phyloP scores from a whole-genome alignment of 2,113 vertebrate species.

The Psilopsiagon aymara region DNA sequence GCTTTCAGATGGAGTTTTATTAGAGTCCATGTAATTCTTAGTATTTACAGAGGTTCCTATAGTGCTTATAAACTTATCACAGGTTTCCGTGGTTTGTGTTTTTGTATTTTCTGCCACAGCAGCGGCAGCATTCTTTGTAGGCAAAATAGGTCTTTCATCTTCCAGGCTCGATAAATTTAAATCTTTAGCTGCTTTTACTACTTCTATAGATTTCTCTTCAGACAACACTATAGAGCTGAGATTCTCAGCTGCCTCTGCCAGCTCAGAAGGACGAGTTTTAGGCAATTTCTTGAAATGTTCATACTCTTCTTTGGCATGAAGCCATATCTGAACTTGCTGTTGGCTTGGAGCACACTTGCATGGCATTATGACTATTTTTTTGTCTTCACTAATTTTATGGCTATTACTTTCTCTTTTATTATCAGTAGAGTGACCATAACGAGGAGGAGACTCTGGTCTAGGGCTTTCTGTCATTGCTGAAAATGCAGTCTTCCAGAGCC shows the following conservation, averaged over 20 bases:
- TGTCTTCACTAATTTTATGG: conserved; percentile 79
- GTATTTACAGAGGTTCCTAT: conserved; percentile 52
- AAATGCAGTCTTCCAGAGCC: conserved; percentile 95
- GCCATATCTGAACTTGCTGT: conserved; percentile 90
- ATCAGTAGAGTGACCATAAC: conserved; percentile 56
- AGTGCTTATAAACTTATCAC: conserved; percentile 66
- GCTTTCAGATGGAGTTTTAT: conserved; percentile 55
- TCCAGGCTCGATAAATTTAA: conserved; percentile 50
- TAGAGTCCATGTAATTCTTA: conserved; percentile 13
- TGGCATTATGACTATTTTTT: conserved; percentile 92
- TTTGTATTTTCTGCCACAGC: conserved; percentile 54
- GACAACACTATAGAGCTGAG: conserved; percentile 21
- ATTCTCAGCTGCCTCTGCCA: conserved; percentile 59
- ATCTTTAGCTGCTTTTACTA: conserved; percentile 62
- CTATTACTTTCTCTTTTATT: conserved; percentile 68
- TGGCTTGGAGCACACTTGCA: conserved; percentile 92
- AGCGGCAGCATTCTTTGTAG: conserved; percentile 62
- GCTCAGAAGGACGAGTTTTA: conserved; percentile 63
- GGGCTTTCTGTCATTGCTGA: conserved; percentile 89
- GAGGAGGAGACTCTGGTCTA: conserved; percentile 76
- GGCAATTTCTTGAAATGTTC: conserved; percentile 83
- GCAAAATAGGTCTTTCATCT: conserved; percentile 68
- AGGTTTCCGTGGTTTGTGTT: conserved; percentile 60
- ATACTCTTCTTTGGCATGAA: conserved; percentile 92
- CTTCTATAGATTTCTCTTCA: conserved; percentile 65